Base-by-base conservation (phyloP, 2,113 vertebrate genomes). In the Sinocyclocheilus anophthalmus region DNA sequence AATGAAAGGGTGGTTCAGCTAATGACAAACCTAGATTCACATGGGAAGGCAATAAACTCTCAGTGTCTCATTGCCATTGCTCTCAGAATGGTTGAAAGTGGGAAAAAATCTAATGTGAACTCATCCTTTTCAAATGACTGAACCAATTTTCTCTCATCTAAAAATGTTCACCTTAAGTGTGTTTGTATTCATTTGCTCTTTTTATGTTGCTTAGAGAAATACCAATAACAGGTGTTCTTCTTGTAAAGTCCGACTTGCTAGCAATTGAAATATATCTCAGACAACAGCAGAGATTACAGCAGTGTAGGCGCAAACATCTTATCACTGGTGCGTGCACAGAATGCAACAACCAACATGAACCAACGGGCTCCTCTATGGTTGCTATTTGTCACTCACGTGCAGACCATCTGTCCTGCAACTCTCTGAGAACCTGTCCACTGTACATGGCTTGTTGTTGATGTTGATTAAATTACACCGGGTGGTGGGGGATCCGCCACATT, bases 381-480 rank as follows among this genome's bases (percentile, higher is more conserved):
- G 42, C 61, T 2, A 63, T 37, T 22, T 11, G 20, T 22, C 1
- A 0, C 14, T 50, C 61, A 82, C 53, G 10, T 69, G 18, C 20
- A 70, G 42, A 55, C 42, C 26, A 83, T 55, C 80, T 22, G 26
- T 70, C 63, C 45, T 65, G 12, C 39, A 30, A 16, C 37, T 81
- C 16, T 69, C 16, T 3, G 26, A 82, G 9, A 70, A 53, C 45
- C 42, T n/a, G 5, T 81, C 8, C 79, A 50, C 20, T 82, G 59
- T 48, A 30, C 42, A 24, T 1, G 8, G 20, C 77, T 59, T 4
- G 0, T 37, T 37, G 79, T 61, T 84, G 87, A 72, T 70, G 55
- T 83, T 89, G 83, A 90, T 88, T 87, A 81, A 88, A 88, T 87
- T 24, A 76, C 76, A 81, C 37, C 78, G 84, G 50, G 57, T 18